Conservation (phyloP, 1,140 invertebrate species). For the Achroia grisella region DNA sequence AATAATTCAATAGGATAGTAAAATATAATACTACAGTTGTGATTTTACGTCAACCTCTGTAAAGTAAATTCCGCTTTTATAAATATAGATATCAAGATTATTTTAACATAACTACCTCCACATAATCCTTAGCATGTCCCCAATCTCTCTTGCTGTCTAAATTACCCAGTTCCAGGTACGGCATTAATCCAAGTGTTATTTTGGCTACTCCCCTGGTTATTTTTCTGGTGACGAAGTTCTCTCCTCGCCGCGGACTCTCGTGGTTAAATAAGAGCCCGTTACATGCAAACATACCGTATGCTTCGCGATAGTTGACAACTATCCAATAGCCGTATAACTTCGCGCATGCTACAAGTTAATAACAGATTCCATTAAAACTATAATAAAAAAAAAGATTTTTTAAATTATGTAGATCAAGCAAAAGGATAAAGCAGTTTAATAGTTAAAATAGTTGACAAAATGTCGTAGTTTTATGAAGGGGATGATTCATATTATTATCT, state of each 20-base stretch:
- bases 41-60: no score
- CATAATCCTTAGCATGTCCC: conserved; percentile 99
- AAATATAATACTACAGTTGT: no score
- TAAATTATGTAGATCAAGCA: no score
- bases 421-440: no score
- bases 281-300: conserved; percentile 98
- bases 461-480: no score
- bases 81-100: no score
- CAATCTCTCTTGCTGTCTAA: conserved; percentile 97
- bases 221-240: conserved; percentile 99
- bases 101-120: conserved; percentile 81
- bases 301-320: conserved; percentile 97
- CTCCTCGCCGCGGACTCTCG: conserved; percentile 97
- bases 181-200: conserved; percentile 90
- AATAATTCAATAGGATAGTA: no score
- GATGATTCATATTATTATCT: no score
- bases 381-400: no score
- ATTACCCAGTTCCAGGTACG: conserved; percentile 94
- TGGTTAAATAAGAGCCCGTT: conserved; percentile 99
- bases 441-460: no score
- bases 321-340: conserved; percentile 99
- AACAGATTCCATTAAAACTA: no score
- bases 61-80: no score
- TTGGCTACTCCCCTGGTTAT: conserved; percentile 98
- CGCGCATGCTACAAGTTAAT: conserved; percentile 85